phyloP scores from a whole-genome alignment of 2,888 invertebrate genomes.

The Synergus itoensis region DNA sequence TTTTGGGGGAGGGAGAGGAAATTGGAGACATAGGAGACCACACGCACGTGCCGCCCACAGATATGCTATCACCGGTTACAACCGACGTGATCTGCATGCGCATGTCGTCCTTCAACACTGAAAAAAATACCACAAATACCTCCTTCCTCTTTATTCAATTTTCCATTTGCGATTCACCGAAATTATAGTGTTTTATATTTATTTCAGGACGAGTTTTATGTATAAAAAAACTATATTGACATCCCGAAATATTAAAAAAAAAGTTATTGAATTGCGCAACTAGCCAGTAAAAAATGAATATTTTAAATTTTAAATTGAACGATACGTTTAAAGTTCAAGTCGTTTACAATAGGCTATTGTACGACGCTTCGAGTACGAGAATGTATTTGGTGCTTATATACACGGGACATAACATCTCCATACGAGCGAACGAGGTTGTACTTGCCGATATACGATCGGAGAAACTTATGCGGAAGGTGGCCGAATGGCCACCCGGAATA shows the following conservation, averaged over 20 bases:
- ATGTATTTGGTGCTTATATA: slow-evolving; percentile 43
- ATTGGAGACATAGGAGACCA: slow-evolving; percentile 74
- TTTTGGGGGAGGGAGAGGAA: slow-evolving; percentile 50
- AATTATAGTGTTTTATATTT: no score
- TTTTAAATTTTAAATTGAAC: slow-evolving; percentile 24
- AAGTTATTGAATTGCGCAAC: neutral
- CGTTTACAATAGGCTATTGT: slow-evolving; percentile 40
- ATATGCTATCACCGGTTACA: slow-evolving; percentile 76
- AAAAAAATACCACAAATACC: slow-evolving; percentile 58
- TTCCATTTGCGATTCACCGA: slow-evolving; percentile 33
- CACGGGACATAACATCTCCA: slow-evolving; percentile 73
- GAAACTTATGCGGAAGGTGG: slow-evolving; percentile 67
- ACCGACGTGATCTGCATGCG: slow-evolving; percentile 77
- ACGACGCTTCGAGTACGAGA: slow-evolving; percentile 40
- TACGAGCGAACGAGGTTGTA: slow-evolving; percentile 73
- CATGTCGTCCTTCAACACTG: slow-evolving; percentile 70
- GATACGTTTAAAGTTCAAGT: slow-evolving; percentile 43
- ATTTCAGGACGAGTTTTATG: no score
- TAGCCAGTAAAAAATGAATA: slow-evolving; percentile 6
- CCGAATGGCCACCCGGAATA: slow-evolving; percentile 77
- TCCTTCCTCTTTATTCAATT: slow-evolving; percentile 49
- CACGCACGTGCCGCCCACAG: slow-evolving; percentile 78
- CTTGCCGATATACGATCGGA: slow-evolving; percentile 74
- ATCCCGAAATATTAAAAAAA: neutral
- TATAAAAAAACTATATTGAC: neutral